Evolutionary conservation across 2,113 vertebrate species (phyloP).

Genomic region (Aphelocoma coerulescens): DNA sequence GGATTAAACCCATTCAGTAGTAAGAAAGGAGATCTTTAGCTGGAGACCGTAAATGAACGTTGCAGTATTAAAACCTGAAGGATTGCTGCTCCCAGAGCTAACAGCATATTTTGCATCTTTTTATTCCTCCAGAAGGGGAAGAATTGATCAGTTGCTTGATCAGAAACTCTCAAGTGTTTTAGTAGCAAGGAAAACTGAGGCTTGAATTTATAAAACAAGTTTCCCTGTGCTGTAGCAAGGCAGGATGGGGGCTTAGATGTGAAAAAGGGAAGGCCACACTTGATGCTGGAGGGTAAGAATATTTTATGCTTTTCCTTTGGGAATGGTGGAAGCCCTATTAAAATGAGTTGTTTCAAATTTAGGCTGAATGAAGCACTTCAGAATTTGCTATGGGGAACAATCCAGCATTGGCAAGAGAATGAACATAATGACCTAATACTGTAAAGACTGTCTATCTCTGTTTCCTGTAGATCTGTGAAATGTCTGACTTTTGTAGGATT

Average conservation of each 20-base stretch:
- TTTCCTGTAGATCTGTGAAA: slow-evolving; percentile 21
- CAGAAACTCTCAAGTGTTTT: background rate
- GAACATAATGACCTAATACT: slow-evolving; percentile 11
- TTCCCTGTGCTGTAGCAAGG: background rate
- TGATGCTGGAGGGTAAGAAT: background rate
- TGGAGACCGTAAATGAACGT: background rate
- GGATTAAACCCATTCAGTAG: background rate
- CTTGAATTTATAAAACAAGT: background rate
- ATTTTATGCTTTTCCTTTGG: background rate
- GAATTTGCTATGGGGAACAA: background rate
- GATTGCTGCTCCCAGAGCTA: background rate
- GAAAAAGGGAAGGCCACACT: background rate
- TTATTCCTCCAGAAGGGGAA: background rate
- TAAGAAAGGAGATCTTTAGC: background rate
- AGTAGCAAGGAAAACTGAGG: background rate
- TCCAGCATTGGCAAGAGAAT: slow-evolving; percentile 13
- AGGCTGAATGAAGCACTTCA: background rate
- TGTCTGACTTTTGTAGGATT: slow-evolving; percentile 34
- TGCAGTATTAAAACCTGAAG: background rate
- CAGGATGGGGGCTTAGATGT: background rate
- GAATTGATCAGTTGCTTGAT: background rate
- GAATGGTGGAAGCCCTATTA: background rate
- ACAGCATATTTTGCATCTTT: background rate
- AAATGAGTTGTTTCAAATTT: slow-evolving; percentile 17
- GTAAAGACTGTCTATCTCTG: slow-evolving; percentile 13